Evolutionary conservation across 1,140 invertebrate genomes (phyloP).

Genomic region (Planococcus citri): DNA sequence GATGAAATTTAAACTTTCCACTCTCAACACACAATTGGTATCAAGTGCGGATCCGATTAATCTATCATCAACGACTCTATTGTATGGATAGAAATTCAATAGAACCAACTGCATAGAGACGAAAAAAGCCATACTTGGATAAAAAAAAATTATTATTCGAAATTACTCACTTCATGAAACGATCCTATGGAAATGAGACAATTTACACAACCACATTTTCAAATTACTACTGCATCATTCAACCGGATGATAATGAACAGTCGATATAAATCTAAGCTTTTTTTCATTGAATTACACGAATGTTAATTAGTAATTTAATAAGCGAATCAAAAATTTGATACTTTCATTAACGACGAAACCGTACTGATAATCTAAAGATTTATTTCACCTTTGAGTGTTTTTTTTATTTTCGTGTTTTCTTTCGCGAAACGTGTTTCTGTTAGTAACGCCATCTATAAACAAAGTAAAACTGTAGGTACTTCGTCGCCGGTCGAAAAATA

Average conservation of each 20-base stretch:
- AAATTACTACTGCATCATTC: not conserved
- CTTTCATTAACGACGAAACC: not conserved
- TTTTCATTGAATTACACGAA: not conserved
- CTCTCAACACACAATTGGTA: not conserved
- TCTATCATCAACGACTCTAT: not conserved
- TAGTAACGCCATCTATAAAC: too few relatives aligned
- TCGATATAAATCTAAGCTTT: not conserved
- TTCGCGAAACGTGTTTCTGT: too few relatives aligned
- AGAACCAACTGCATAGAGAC: not conserved
- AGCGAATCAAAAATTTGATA: not conserved
- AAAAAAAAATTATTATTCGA: not conserved
- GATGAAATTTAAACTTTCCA: too few relatives aligned
- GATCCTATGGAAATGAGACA: not conserved
- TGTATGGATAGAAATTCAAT: not conserved
- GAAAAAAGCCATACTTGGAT: not conserved
- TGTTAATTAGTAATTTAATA: constrained; percentile 4
- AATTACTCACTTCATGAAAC: not conserved
- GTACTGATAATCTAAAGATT: not conserved
- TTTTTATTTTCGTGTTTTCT: not conserved
- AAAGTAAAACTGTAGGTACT: too few relatives aligned
- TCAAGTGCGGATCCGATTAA: not conserved
- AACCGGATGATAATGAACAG: not conserved
- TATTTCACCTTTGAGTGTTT: not conserved
- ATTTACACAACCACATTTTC: not conserved
- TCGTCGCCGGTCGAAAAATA: too few relatives aligned